These are phyloP conservation scores for Apodemus sylvaticus DNA, from an alignment of 2,113 vertebrate genomes.

Conservation along the genomic window DNA sequence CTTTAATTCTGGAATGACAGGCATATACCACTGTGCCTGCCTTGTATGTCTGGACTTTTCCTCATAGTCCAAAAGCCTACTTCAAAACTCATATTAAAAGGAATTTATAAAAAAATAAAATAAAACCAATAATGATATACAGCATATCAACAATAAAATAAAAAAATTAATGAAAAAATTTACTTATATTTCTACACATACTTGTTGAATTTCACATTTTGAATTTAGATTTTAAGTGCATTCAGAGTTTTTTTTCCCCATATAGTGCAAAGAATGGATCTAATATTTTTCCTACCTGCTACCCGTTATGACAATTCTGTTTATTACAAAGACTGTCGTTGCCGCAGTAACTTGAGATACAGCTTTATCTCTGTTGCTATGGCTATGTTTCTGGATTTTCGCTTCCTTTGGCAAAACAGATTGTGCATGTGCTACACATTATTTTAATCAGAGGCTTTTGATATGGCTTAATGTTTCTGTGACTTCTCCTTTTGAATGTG, in stretches of 20 bases:
- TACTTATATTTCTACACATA: not conserved
- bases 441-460: constrained; percentile 15
- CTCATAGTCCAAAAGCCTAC: not conserved
- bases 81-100: not conserved
- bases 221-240: constrained; percentile 12
- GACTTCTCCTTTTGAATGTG: constrained; percentile 29
- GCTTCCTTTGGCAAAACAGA: not conserved
- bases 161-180: not conserved
- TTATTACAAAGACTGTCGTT: not conserved
- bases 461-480: constrained; percentile 2
- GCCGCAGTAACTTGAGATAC: not conserved
- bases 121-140: not conserved
- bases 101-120: not conserved
- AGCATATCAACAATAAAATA: not conserved
- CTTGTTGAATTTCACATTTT: constrained; percentile 28
- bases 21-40: not conserved
- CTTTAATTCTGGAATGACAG: not conserved
- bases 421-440: not conserved
- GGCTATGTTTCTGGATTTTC: constrained; percentile 19
- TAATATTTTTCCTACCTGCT: constrained; percentile 1
- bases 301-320: not conserved
- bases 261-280: not conserved
- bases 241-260: not conserved
- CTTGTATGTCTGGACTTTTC: not conserved
- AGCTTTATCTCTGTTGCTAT: not conserved